Conservation (phyloP, 1,140 invertebrate genomes). For the Hycleus cichorii region DNA sequence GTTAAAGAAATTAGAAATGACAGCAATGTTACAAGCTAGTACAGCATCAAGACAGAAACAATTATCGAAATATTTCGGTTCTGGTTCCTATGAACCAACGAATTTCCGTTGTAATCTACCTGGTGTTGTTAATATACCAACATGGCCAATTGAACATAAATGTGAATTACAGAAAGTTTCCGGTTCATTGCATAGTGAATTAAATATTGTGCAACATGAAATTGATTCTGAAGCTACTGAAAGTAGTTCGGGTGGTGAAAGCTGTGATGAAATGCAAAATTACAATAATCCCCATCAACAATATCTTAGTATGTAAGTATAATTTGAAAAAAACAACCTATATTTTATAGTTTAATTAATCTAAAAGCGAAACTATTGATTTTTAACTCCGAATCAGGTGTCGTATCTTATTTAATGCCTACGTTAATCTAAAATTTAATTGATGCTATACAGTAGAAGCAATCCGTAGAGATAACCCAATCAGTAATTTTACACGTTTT, state of each 20-base stretch:
- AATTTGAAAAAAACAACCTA: background rate
- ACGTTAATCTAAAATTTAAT: background rate
- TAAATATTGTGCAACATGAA: slow-evolving; percentile 61
- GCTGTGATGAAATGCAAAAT: slow-evolving; percentile 79
- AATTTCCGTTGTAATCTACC: slow-evolving; percentile 39
- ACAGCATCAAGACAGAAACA: slow-evolving; percentile 27
- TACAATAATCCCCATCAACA: slow-evolving; percentile 72
- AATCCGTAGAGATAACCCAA: too few relatives aligned
- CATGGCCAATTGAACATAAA: slow-evolving; percentile 43
- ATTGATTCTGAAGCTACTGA: slow-evolving; percentile 89
- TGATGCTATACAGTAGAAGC: background rate
- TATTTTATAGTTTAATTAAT: background rate
- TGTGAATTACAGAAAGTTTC: slow-evolving; percentile 56
- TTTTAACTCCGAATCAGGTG: too few relatives aligned
- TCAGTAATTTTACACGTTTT: too few relatives aligned
- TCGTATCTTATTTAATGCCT: too few relatives aligned
- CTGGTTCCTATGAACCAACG: slow-evolving; percentile 48
- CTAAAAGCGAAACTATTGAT: too few relatives aligned
- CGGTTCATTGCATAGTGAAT: slow-evolving; percentile 60
- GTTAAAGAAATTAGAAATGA: slow-evolving; percentile 47
- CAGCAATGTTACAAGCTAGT: slow-evolving; percentile 36
- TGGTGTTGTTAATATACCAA: slow-evolving; percentile 45
- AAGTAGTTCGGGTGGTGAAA: slow-evolving; percentile 88
- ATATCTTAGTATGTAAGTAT: slow-evolving; percentile 68
- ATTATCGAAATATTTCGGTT: slow-evolving; percentile 52